Evolutionary conservation across 2,888 invertebrate genomes (phyloP), one percentile per base, ranked within the genome.

Genomic region (Physocephala rufipes): DNA sequence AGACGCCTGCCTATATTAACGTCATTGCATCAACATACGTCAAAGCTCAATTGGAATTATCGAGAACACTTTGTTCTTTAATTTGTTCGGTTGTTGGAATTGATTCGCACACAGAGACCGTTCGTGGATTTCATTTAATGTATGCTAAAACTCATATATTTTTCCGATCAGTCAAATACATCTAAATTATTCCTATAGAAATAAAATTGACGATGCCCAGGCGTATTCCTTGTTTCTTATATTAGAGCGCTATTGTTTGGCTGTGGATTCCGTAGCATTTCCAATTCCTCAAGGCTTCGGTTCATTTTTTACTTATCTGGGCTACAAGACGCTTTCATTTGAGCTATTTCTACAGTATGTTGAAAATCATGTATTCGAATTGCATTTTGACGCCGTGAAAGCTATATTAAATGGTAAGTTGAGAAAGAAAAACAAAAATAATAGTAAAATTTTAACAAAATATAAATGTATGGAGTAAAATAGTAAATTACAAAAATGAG

Each of bases 321-420:
- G 94, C 1, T 94, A 94, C 85, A 89, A 92, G 78, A 91, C 93
- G 28, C 87, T 95, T 75, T 89, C 90, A 36, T 93, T 92, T 85
- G 89, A 92, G 75, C 90, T 91, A 82, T 96, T 96, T 85, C 85
- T 94, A 78, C 95, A 95, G 85, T 95, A 95, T 84, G 92, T 95
- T 71, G 91, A 92, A 78, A 89, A 92, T 78, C 92, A 93, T 82
- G 94, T 95, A 58, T 92, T 96, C 78, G 94, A 95, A 81, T 86
- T 96, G 76, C 95, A 95, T 87, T 92, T 95, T 30, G 95, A 95
- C 81, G 94, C 95, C 1, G 91, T 94, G 88, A 95, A 95, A 87
- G 90, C 91, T 55, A 94, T 95, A 74, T 90, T 95, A 84, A 90
- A 91, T 78, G 91, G 94, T 94, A n/a, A n/a, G n/a, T n/a, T n/a